A percentile compares a stretch with the other conserved stretches of the same genome.
Conservation (phyloP, 2,888 invertebrate genomes). For the Smittia sp. region DNA sequence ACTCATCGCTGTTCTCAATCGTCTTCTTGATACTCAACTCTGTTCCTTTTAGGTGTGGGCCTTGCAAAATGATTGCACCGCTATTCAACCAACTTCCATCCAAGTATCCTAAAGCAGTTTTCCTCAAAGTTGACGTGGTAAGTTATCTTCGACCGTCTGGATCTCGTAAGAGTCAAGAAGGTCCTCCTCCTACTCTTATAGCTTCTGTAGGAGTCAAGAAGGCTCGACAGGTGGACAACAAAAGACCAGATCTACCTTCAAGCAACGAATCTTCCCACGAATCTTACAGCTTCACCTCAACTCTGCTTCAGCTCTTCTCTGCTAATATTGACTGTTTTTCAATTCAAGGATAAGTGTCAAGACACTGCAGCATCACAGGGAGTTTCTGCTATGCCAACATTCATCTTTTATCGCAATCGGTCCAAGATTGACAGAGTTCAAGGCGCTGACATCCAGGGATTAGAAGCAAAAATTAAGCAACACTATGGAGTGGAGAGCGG, state of each 20-base stretch:
- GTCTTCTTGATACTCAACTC: neutral
- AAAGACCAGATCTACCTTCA: too few species aligned
- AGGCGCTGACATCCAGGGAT: slow-evolving; percentile 77
- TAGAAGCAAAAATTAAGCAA: slow-evolving; percentile 88
- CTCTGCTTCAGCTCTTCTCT: too few species aligned
- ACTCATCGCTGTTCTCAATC: slow-evolving; percentile 15
- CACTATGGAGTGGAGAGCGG: slow-evolving; percentile 67
- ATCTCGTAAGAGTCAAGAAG: too few species aligned
- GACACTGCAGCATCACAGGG: slow-evolving; percentile 85
- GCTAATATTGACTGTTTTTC: slow-evolving; percentile 77
- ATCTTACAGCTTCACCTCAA: too few species aligned
- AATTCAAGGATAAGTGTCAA: slow-evolving; percentile 69
- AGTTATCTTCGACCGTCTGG: neutral
- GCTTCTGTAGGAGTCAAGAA: too few species aligned
- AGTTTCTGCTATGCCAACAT: slow-evolving; percentile 97
- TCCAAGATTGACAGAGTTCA: slow-evolving; percentile 81
- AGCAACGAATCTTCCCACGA: too few species aligned
- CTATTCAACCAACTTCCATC: slow-evolving; percentile 82
- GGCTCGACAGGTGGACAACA: too few species aligned
- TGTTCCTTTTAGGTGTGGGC: slow-evolving; percentile 77
- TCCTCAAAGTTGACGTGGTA: slow-evolving; percentile 72
- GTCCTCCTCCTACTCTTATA: too few species aligned
- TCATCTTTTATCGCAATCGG: slow-evolving; percentile 88
- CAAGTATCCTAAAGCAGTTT: slow-evolving; percentile 85
- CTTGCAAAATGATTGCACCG: slow-evolving; percentile 92